phyloP scores from a whole-genome alignment of 2,888 invertebrate genomes.

The Apamea crenata region DNA sequence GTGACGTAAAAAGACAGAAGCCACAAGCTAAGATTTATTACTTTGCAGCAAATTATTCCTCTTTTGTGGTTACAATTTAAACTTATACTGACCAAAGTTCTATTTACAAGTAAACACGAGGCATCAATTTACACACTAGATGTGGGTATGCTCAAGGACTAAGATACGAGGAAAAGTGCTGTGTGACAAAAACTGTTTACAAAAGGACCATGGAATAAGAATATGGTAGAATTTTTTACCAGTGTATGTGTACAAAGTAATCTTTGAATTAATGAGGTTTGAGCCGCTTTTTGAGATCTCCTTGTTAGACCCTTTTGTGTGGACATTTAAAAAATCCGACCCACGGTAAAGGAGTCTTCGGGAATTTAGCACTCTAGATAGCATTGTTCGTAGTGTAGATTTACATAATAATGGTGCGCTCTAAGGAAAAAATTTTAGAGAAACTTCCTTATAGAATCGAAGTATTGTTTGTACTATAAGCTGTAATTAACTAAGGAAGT shows the following conservation, averaged over 20 bases:
- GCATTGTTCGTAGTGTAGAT: conserved; percentile 7
- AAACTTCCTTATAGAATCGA: conserved; percentile 7
- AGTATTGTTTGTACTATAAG: conserved; percentile 1
- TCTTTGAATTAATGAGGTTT: conserved; percentile 24
- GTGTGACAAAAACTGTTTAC: conserved; percentile 4
- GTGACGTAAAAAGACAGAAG: neutral
- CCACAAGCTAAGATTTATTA: neutral
- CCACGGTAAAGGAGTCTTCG: neutral
- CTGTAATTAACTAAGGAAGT: neutral
- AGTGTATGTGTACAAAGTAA: conserved; percentile 31
- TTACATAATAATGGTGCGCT: conserved; percentile 17
- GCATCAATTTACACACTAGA: neutral
- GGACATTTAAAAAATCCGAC: conserved; percentile 18
- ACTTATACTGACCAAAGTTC: neutral
- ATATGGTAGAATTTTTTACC: conserved; percentile 9
- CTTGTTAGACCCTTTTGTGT: conserved; percentile 24
- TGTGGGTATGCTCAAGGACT: conserved; percentile 13
- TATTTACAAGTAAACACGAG: conserved; percentile 5
- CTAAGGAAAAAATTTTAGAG: neutral
- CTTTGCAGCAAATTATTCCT: neutral
- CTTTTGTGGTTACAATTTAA: conserved; percentile 29
- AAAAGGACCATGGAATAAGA: neutral
- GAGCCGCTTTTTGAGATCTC: conserved; percentile 2
- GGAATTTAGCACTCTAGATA: conserved; percentile 10
- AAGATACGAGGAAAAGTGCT: conserved; percentile 2